Conservation (phyloP, 2,797 vertebrate species). For the Moxostoma hubbsi region DNA sequence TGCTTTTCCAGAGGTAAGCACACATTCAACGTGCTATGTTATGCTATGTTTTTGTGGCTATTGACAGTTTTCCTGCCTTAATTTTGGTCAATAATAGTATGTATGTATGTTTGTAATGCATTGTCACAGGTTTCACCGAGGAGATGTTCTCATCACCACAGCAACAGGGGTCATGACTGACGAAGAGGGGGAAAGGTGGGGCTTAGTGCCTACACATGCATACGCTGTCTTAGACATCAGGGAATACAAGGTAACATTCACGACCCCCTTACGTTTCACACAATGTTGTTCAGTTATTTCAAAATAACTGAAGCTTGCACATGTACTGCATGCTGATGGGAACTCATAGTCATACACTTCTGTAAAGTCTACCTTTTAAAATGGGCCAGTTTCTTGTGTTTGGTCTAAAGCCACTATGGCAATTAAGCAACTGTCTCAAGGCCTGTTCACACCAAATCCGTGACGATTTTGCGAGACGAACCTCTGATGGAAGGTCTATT, state of each 20-base stretch:
- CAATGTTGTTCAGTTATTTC: not conserved
- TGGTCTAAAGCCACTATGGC: no score
- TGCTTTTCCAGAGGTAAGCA: constrained; percentile 94
- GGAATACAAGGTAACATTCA: constrained; percentile 89
- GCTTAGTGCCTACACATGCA: constrained; percentile 96
- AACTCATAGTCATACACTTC: no score
- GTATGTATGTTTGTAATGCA: not conserved
- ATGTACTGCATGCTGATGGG: no score
- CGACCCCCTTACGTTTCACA: not conserved
- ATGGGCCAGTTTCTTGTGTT: no score
- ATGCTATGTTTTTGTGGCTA: no score
- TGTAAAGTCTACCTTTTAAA: no score
- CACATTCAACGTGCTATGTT: not conserved
- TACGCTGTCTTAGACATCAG: constrained; percentile 97
- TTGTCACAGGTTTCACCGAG: constrained; percentile 90
- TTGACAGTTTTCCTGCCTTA: not conserved
- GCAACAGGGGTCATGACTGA: constrained; percentile 97
- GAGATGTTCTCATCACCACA: constrained; percentile 94
- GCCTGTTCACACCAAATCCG: no score
- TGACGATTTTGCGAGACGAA: no score
- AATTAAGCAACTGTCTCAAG: no score
- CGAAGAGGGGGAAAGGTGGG: constrained; percentile 95
- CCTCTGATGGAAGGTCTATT: no score
- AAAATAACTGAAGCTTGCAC: no score
- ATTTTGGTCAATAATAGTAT: not conserved